Base-by-base conservation (phyloP, 2,888 invertebrate species). In the Eumerus sabulonum region DNA sequence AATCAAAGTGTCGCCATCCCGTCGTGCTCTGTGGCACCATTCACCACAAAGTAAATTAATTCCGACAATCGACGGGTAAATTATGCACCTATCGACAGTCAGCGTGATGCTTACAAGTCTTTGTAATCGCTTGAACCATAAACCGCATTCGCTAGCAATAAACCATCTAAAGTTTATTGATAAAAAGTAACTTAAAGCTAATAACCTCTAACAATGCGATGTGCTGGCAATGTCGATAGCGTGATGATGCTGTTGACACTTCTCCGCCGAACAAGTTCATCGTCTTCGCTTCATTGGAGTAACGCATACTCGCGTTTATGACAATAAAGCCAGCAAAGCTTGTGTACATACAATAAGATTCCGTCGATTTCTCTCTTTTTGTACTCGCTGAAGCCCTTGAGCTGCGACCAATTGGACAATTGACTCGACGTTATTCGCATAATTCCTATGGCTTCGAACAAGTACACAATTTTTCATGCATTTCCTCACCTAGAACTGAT, bases 221-320 rank as follows among this genome's bases (percentile, higher is more conserved):
- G 54, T 62, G 66, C 57, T 72, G 72, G 47, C 76, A 62, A 51
- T 60, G 44, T 7, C 66, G 66, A 27, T n/a, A 9, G 40, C 40
- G 40, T 9, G 54, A 47, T 19, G 38, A 53, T 18, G 38, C 38
- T 56, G 47, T 66, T 66, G 16, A 12, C 45, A 64, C 54, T 47
- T 47, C 36, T 54, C 11, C 36, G 36, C 36, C 40, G 53, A 59
- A 59, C 68, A 63, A 76, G 63, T 76, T 64, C 68, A 64, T 57
- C 56, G 70, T 53, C 71, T 81, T 67, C 76, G 71, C 62, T 76
- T 62, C 66, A 71, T 42, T 76, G 66, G 42, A 71, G 51, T n/a
- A n/a, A n/a, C n/a, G n/a, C n/a, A n/a, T n/a, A n/a, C n/a, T n/a
- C 60, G 54, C 14, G 38, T 27, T 9, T 13, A 40, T 27, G 45